phyloP scores from a whole-genome alignment of 2,888 invertebrate species.

The Drosophila putrida region DNA sequence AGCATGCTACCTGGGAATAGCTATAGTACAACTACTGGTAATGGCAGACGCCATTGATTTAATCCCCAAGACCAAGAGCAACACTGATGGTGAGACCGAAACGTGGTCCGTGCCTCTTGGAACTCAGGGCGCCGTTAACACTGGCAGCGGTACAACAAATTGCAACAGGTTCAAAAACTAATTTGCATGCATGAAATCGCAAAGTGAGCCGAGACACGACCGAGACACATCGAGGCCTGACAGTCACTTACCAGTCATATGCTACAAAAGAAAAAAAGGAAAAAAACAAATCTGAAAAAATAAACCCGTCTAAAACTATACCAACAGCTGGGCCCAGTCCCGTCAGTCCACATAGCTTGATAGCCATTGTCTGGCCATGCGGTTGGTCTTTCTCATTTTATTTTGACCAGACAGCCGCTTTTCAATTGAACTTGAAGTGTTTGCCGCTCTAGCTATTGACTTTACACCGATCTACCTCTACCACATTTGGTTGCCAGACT shows the following conservation, averaged over 20 bases:
- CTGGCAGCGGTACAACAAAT: conserved; percentile 59
- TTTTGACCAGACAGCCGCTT: conserved; percentile 66
- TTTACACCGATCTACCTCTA: conserved; percentile 17
- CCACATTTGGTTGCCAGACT: conserved; percentile 38
- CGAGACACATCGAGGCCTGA: conserved; percentile 62
- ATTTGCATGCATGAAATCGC: conserved; percentile 79
- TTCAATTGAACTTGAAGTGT: conserved; percentile 79
- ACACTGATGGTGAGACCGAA: not conserved
- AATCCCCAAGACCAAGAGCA: conserved; percentile 7
- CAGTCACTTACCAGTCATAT: conserved; percentile 56
- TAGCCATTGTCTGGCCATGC: conserved; percentile 71
- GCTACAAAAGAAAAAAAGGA: conserved; percentile 2
- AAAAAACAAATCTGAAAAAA: conserved; percentile 1
- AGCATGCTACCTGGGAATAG: conserved; percentile 65
- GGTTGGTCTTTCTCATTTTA: conserved; percentile 70
- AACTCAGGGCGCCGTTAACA: conserved; percentile 53
- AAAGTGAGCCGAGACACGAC: conserved; percentile 67
- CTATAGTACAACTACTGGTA: conserved; percentile 12
- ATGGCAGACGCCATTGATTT: conserved; percentile 25
- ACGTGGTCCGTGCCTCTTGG: conserved; percentile 28
- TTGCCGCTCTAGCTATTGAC: conserved; percentile 27
- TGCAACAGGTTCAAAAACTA: conserved; percentile 80
- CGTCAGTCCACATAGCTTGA: conserved; percentile 23
- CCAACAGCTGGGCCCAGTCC: conserved; percentile 50
- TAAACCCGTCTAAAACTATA: conserved; percentile 53